These are phyloP conservation scores for Drosophila tanythrix DNA, from an alignment of 2,888 invertebrate species.

Conservation along the genomic window DNA sequence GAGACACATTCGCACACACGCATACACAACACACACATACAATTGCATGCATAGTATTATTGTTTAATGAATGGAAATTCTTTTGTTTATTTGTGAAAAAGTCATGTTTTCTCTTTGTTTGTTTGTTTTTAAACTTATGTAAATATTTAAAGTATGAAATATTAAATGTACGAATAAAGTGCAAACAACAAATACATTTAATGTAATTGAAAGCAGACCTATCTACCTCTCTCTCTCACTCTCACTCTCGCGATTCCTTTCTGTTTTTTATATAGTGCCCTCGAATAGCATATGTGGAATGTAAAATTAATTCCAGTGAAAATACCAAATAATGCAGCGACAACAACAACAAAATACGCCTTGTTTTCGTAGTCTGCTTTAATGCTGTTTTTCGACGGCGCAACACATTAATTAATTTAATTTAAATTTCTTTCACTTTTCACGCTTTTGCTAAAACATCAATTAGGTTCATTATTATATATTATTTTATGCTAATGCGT, in stretches of 20 bases:
- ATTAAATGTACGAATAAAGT: conserved; percentile 82
- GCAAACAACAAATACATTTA: conserved; percentile 82
- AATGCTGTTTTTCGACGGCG: not conserved
- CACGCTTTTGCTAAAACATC: not conserved
- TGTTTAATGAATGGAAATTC: conserved; percentile 81
- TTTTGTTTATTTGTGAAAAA: conserved; percentile 81
- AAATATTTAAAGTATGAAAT: conserved; percentile 82
- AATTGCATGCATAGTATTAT: conserved; percentile 81
- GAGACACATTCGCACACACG: conserved; percentile 24
- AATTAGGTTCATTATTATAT: not conserved
- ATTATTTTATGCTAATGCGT: not conserved
- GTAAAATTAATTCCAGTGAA: not conserved
- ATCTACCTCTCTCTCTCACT: conserved; percentile 1
- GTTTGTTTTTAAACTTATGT: conserved; percentile 78
- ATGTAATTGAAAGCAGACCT: conserved; percentile 68
- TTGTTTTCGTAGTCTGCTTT: not conserved
- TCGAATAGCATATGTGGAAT: not conserved
- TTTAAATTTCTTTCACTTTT: not conserved
- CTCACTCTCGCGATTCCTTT: not conserved
- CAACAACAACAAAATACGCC: not conserved
- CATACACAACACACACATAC: conserved; percentile 18
- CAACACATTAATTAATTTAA: not conserved
- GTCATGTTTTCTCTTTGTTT: conserved; percentile 81
- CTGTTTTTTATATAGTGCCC: not conserved
- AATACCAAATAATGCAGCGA: not conserved